These are phyloP conservation scores for Pomacea maculata DNA, from an alignment of 1,140 invertebrate species.

Conservation along the genomic window DNA sequence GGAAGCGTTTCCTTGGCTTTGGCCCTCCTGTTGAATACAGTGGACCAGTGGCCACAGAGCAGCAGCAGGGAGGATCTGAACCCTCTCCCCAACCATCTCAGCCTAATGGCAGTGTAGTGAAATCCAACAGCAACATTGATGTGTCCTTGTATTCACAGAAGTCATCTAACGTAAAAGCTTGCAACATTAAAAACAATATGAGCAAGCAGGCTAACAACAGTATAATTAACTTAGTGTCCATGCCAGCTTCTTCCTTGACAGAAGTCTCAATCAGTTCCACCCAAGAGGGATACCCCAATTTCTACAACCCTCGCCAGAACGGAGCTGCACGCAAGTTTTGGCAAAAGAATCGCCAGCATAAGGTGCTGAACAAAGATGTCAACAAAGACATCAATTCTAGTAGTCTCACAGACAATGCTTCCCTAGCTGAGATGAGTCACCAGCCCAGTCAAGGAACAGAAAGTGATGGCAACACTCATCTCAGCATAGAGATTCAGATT, in stretches of 20 bases:
- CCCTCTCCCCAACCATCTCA: conserved; percentile 34
- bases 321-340: conserved; percentile 92
- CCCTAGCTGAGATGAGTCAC: conserved; percentile 42
- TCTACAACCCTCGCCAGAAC: conserved; percentile 93
- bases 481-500: conserved; percentile 58
- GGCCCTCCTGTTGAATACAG: conserved; percentile 46
- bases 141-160: conserved; percentile 39
- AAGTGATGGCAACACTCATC: conserved; percentile 52
- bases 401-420: conserved; percentile 53
- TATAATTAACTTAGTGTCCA: conserved; percentile 60
- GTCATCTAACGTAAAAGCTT: conserved; percentile 44
- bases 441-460: conserved; percentile 45
- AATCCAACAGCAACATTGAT: conserved; percentile 48
- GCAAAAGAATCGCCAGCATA: conserved; percentile 81
- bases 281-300: conserved; percentile 72
- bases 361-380: conserved; percentile 63
- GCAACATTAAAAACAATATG: conserved; percentile 45
- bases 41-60: conserved; percentile 34
- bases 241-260: conserved; percentile 52
- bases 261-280: conserved; percentile 65
- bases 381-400: conserved; percentile 55
- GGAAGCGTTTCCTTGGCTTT: conserved; percentile 54
- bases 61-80: conserved; percentile 2
- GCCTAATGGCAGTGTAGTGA: conserved; percentile 54
- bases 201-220: conserved; percentile 59